phyloP scores from a whole-genome alignment of 1,140 invertebrate genomes.

The Cydia strobilella region DNA sequence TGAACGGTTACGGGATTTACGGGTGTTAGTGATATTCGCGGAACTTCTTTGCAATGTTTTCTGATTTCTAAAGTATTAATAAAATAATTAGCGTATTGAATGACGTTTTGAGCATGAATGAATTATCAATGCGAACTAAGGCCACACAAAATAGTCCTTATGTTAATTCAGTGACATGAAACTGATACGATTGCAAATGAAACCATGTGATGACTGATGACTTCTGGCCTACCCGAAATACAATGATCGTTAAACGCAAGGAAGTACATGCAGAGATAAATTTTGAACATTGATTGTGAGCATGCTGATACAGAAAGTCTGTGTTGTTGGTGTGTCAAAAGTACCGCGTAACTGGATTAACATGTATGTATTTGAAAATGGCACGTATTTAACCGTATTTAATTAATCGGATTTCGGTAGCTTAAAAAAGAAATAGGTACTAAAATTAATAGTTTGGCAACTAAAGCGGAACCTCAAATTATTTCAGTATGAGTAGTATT shows the following conservation, averaged over 20 bases:
- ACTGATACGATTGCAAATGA: slow-evolving; percentile 47
- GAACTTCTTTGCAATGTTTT: slow-evolving; percentile 75
- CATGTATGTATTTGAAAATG: too few species aligned
- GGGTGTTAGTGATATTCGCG: slow-evolving; percentile 34
- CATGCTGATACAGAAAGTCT: slow-evolving; percentile 23
- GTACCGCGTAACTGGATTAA: not conserved
- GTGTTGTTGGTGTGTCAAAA: slow-evolving; percentile 29
- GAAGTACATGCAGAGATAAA: slow-evolving; percentile 16
- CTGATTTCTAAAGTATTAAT: slow-evolving; percentile 38
- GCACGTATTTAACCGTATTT: too few species aligned
- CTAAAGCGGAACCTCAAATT: too few species aligned
- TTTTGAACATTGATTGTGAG: slow-evolving; percentile 28
- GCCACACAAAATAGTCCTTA: slow-evolving; percentile 75
- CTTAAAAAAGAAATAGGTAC: too few species aligned
- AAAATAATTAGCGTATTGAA: not conserved
- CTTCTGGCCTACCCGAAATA: slow-evolving; percentile 47
- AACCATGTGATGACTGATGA: slow-evolving; percentile 49
- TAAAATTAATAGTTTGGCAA: too few species aligned
- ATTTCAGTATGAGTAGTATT: too few species aligned
- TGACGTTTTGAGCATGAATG: slow-evolving; percentile 29
- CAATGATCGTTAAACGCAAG: slow-evolving; percentile 21
- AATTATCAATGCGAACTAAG: slow-evolving; percentile 42
- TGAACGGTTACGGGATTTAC: slow-evolving; percentile 23
- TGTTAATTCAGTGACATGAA: slow-evolving; percentile 41
- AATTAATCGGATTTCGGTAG: too few species aligned